These are phyloP conservation scores for Pogonocichla stellata DNA, from an alignment of 2,113 vertebrate genomes.

Conservation along the genomic window DNA sequence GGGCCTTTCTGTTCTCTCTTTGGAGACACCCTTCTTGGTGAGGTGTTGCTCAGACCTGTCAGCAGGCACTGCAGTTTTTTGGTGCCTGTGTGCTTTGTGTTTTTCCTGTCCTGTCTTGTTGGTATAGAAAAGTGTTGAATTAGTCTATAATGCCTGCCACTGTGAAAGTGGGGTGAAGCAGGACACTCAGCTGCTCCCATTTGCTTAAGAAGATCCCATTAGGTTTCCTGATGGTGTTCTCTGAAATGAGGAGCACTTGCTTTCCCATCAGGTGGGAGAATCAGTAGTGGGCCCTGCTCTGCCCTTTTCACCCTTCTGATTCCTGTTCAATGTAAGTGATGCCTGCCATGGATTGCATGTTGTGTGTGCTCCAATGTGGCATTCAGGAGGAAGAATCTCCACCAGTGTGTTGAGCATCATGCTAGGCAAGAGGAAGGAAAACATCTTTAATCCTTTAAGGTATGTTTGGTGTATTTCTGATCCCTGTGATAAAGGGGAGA, in stretches of 20 bases:
- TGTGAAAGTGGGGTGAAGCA: not conserved
- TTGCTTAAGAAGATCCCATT: not conserved
- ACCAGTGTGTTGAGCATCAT: rapidly evolving
- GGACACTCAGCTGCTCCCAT: not conserved
- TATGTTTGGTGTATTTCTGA: not conserved
- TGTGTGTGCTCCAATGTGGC: rapidly evolving
- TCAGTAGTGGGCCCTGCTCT: not conserved
- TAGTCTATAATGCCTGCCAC: not conserved
- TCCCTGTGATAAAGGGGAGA: not conserved
- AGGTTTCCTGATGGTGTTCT: not conserved
- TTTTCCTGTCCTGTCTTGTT: not conserved
- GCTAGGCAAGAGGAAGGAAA: not conserved
- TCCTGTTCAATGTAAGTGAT: not conserved
- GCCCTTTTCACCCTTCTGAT: not conserved
- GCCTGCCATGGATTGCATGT: not conserved
- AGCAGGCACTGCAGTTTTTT: not conserved
- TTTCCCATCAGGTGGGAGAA: not conserved
- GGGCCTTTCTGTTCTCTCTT: rapidly evolving
- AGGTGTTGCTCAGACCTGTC: not conserved
- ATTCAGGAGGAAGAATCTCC: not conserved
- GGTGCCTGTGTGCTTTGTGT: not conserved
- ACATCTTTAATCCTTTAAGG: rapidly evolving
- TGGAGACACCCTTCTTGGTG: rapidly evolving
- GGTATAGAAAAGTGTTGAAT: not conserved
- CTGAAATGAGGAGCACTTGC: not conserved